A percentile compares a stretch with the other conserved stretches of the same genome.
phyloP scores from a whole-genome alignment of 2,797 vertebrate species.

The Tamandua tetradactyla region DNA sequence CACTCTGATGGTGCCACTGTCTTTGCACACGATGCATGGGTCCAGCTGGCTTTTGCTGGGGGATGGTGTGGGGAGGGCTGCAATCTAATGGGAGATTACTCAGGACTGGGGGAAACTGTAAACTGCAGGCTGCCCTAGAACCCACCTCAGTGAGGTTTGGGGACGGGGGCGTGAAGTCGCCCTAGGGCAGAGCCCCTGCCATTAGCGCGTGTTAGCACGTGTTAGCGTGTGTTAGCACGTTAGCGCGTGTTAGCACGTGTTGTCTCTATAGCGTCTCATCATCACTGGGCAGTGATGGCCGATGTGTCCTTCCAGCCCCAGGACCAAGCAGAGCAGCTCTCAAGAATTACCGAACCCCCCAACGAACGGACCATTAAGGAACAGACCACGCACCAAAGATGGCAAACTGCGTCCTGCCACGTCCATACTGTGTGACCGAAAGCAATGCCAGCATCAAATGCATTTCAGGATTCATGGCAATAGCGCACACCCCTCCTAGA shows the following conservation, averaged over 20 bases:
- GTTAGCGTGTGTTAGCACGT: too few relatives aligned
- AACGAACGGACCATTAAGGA: too few relatives aligned
- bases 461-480: background rate
- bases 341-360: too few relatives aligned
- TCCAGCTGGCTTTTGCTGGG: background rate
- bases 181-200: too few relatives aligned
- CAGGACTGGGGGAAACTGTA: background rate
- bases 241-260: too few relatives aligned
- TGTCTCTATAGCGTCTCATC: too few relatives aligned
- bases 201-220: too few relatives aligned
- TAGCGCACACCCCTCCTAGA: background rate
- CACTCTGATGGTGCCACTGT: fast-evolving
- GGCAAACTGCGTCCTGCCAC: too few relatives aligned
- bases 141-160: background rate
- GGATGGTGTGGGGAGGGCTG: too few relatives aligned
- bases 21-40: background rate
- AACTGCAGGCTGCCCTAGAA: background rate
- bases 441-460: background rate
- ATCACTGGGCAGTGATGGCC: too few relatives aligned
- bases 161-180: background rate
- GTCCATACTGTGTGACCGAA: background rate
- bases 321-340: background rate
- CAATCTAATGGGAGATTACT: background rate
- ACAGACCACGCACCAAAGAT: too few relatives aligned
- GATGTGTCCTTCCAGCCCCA: background rate